phyloP scores from a whole-genome alignment of 2,797 vertebrate species.

The Lacerta viridis region DNA sequence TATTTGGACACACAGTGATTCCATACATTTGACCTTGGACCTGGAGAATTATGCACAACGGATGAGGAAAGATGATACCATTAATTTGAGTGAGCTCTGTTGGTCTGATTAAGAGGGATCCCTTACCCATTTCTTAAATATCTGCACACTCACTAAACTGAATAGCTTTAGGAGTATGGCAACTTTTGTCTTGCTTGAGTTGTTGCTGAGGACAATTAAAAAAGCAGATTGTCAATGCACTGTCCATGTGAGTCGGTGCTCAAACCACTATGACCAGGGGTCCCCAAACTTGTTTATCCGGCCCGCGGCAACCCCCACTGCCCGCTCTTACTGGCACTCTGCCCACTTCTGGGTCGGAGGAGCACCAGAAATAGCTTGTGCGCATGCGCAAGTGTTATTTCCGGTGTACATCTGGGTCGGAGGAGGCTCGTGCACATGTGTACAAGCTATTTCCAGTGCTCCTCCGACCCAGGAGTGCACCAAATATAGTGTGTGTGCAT shows the following conservation, averaged over 20 bases:
- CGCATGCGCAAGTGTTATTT: too few species aligned
- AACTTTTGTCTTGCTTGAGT: conserved; percentile 9
- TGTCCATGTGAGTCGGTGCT: neutral
- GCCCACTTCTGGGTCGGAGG: too few species aligned
- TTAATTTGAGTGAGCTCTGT: neutral
- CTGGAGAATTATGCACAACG: conserved; percentile 7
- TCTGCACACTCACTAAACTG: conserved; percentile 13
- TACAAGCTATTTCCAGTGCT: too few species aligned
- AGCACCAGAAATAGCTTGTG: too few species aligned
- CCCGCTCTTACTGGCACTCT: too few species aligned
- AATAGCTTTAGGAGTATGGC: neutral
- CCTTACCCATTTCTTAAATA: neutral
- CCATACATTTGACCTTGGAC: conserved; percentile 26
- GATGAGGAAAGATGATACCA: neutral
- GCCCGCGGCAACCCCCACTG: too few species aligned
- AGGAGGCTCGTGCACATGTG: too few species aligned
- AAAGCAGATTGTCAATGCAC: neutral
- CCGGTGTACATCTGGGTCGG: too few species aligned
- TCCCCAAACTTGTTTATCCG: neutral
- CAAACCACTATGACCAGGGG: neutral
- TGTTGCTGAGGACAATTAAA: neutral
- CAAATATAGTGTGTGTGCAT: too few species aligned
- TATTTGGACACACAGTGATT: conserved; percentile 10
- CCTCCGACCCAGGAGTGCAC: too few species aligned
- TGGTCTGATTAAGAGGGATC: neutral